Percentiles rank a stretch among this genome's conserved stretches.
Conservation (phyloP, 1,140 invertebrate species). For the Drosophila nikananu region DNA sequence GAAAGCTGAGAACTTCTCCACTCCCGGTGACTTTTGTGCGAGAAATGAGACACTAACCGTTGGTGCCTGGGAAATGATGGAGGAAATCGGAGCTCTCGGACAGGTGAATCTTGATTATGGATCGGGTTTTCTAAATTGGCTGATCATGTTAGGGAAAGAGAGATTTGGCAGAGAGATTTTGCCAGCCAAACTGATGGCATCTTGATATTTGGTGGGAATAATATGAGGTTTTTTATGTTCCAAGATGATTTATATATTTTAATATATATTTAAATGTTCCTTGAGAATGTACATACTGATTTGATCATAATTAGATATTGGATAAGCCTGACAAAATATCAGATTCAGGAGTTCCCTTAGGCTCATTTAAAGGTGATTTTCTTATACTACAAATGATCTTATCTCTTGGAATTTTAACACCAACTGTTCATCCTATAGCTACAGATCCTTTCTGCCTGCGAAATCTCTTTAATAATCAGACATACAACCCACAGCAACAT, state of each 20-base stretch:
- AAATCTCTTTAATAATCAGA: conserved; percentile 3
- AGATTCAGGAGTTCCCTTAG: background rate
- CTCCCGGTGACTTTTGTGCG: conserved; percentile 37
- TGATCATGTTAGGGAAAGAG: conserved; percentile 21
- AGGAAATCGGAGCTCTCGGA: conserved; percentile 26
- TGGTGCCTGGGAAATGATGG: conserved; percentile 17
- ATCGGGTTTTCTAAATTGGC: conserved; percentile 33
- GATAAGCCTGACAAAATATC: background rate
- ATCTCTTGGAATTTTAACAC: background rate
- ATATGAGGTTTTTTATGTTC: fast-evolving
- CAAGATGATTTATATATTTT: too few species aligned
- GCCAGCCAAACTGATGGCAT: background rate
- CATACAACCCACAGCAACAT: conserved; percentile 4
- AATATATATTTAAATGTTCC: background rate
- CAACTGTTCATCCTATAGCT: background rate
- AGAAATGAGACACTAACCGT: conserved; percentile 49
- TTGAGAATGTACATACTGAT: too few species aligned
- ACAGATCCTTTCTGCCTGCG: background rate
- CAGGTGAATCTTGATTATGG: conserved; percentile 41
- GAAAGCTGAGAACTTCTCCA: conserved; percentile 36
- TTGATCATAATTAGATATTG: too few species aligned
- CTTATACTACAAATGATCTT: background rate
- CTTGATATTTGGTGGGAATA: background rate
- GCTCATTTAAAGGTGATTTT: background rate
- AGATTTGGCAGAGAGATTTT: conserved; percentile 5